These are phyloP conservation scores for Gila robusta DNA, from an alignment of 2,797 vertebrate genomes.

Conservation along the genomic window DNA sequence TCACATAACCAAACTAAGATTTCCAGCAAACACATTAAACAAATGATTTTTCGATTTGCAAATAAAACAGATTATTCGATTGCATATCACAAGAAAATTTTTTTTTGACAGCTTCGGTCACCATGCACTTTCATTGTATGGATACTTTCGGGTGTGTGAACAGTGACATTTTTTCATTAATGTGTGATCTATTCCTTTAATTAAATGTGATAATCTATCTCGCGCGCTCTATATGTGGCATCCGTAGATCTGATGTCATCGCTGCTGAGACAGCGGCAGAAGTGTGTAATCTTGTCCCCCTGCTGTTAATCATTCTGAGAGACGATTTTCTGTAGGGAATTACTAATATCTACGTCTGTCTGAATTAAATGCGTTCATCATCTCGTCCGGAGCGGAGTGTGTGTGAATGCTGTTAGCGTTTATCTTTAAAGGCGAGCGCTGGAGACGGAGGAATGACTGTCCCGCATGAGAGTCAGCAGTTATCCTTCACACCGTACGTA, in stretches of 20 bases:
- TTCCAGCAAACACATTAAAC: not conserved
- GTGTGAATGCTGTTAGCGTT: conserved; percentile 27
- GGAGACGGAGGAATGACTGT: not conserved
- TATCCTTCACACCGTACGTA: not conserved
- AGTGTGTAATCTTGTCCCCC: conserved; percentile 14
- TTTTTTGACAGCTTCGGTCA: not conserved
- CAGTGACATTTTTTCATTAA: conserved; percentile 8
- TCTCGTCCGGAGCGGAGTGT: not conserved
- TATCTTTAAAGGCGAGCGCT: conserved; percentile 11
- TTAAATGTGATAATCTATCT: conserved; percentile 24
- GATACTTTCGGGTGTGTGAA: not conserved
- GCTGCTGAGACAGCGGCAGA: conserved; percentile 2
- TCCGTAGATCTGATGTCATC: conserved; percentile 10
- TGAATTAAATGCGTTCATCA: conserved; percentile 36
- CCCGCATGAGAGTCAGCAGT: conserved; percentile 26
- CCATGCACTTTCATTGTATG: not conserved
- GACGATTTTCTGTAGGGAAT: conserved; percentile 15
- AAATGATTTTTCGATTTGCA: not conserved
- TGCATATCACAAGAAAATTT: not conserved
- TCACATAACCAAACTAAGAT: not conserved
- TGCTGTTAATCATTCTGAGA: conserved; percentile 19
- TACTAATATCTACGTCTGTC: conserved; percentile 15
- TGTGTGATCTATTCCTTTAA: conserved; percentile 15
- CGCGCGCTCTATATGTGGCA: not conserved
- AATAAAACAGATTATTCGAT: not conserved